Conservation (phyloP, 2,888 invertebrate genomes). For the Ischnus inquisitorius region DNA sequence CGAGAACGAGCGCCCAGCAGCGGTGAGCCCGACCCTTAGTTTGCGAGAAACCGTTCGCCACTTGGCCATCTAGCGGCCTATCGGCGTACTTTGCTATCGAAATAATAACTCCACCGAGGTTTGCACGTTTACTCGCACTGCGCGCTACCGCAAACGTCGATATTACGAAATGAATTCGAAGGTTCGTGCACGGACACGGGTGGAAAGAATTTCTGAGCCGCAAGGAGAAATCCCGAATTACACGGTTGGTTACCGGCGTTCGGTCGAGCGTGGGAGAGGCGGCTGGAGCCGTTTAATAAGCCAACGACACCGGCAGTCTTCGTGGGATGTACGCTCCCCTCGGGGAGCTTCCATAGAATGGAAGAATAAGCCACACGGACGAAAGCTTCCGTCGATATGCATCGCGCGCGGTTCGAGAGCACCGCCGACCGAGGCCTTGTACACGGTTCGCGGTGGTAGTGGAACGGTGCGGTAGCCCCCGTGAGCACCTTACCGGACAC, state of each 20-base stretch:
- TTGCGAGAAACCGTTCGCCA: too few species aligned
- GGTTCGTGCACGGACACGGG: not conserved
- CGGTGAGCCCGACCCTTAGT: too few species aligned
- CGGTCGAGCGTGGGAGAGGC: not conserved
- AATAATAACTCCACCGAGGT: too few species aligned
- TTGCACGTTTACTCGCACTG: too few species aligned
- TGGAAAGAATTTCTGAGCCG: not conserved
- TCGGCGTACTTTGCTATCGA: too few species aligned
- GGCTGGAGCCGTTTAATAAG: not conserved
- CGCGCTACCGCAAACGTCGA: too few species aligned
- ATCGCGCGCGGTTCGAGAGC: not conserved
- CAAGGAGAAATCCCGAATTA: not conserved
- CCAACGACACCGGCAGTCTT: constrained; percentile 1
- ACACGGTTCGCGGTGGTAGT: constrained; percentile 26
- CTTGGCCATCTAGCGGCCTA: too few species aligned
- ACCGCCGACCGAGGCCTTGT: too few species aligned
- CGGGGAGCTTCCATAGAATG: not conserved
- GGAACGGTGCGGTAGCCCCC: constrained; percentile 59
- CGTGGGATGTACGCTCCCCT: not conserved
- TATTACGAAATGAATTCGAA: too few species aligned
- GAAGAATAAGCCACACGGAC: not conserved
- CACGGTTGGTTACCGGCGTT: not conserved
- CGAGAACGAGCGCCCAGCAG: too few species aligned
- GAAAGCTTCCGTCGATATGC: not conserved
- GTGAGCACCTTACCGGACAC: constrained; percentile 73